These are phyloP conservation scores for Tychaedon coryphoeus DNA, from an alignment of 2,113 vertebrate species.

Conservation along the genomic window DNA sequence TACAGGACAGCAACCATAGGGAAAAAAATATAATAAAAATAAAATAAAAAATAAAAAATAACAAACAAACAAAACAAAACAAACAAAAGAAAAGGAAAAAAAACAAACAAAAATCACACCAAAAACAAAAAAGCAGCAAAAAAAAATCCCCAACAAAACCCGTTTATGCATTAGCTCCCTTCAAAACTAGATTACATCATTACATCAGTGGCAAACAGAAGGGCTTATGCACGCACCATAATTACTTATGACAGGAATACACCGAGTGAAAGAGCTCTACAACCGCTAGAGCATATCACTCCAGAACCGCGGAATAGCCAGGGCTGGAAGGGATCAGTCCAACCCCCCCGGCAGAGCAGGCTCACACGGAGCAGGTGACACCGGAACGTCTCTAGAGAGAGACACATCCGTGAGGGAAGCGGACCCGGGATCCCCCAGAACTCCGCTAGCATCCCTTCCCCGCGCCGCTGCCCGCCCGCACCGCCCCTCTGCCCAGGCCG, in stretches of 20 bases:
- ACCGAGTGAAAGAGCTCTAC: background rate
- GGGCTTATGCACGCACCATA: rapidly evolving
- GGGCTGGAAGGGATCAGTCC: background rate
- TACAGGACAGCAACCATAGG: rapidly evolving
- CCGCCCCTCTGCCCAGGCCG: background rate
- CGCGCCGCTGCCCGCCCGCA: background rate
- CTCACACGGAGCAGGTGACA: background rate
- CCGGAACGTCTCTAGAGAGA: background rate
- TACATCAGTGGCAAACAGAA: background rate
- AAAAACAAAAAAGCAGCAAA: background rate
- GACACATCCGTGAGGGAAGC: background rate
- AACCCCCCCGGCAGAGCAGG: background rate
- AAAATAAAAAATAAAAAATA: too few species aligned
- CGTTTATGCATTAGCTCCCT: background rate
- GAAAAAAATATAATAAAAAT: too few species aligned
- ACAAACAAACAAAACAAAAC: too few species aligned
- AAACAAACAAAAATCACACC: background rate
- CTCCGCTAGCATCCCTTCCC: background rate
- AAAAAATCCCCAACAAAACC: background rate
- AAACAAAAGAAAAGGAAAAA: background rate
- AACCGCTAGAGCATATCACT: rapidly evolving
- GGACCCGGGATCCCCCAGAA: background rate
- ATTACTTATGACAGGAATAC: background rate
- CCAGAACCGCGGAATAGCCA: rapidly evolving
- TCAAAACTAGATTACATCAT: background rate